Evolutionary conservation across 2,888 invertebrate species (phyloP), one percentile per base, ranked within the genome.

Genomic region (Cantharis rufa): DNA sequence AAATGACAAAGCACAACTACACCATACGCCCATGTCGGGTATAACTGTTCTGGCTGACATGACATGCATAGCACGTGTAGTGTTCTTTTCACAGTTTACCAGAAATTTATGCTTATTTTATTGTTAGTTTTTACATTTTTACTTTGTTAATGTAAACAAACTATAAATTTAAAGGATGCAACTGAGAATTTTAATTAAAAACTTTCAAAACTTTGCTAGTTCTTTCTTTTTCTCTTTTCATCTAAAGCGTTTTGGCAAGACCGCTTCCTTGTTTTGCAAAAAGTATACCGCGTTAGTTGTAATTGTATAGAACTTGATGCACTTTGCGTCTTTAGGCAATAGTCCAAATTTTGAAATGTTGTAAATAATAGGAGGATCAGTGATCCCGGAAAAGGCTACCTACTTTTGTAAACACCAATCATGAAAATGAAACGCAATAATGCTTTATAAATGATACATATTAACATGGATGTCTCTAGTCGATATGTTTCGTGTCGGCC

Each of bases 401-500:
- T 63, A 66, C 64, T 21, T 66, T 66, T 9, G 21, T 66, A 24
- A 66, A 24, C 64, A 24, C 18, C 24, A 69, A 16, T 69, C 16
- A 28, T 15, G 27, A 69, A 69, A 69, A 15, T 32, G 32, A 27
- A 32, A 32, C 16, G 28, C 32, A 28, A 32, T 69, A 32, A 32
- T 71, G 62, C 62, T 24, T 21, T 62, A n/a, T 15, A 27, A 16
- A 63, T 63, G 62, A 28, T 64, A 71, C 15, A 27, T 28, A 48
- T 21, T 16, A 61, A 70, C 48, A n/a, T 61, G 61, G 70, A 62
- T 62, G 62, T 63, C 71, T 28, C 71, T 27, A 63, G 21, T 21
- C 70, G 10, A 64, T 27, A 68, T 28, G 48, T 72, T 72, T 72
- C 28, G 18, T 72, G 72, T 72, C 68, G 48, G 16, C 32, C 28